These are phyloP conservation scores for Pristionchus pacificus DNA, from an alignment of 1,140 invertebrate genomes.

Conservation along the genomic window DNA sequence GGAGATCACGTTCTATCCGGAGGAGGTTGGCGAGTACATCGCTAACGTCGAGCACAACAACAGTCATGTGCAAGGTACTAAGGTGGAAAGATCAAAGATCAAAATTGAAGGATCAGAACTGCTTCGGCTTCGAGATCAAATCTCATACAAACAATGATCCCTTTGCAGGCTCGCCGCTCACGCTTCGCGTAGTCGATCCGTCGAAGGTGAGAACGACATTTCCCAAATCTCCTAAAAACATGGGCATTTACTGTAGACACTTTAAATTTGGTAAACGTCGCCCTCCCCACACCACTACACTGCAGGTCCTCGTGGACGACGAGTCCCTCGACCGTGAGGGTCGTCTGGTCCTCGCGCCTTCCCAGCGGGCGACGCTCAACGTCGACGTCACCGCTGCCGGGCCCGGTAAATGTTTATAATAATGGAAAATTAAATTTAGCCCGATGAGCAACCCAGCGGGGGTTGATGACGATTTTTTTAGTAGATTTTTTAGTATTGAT, in stretches of 20 bases:
- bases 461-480: too few relatives aligned
- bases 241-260: too few relatives aligned
- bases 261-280: too few relatives aligned
- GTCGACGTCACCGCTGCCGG: conserved; percentile 68
- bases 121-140: too few relatives aligned
- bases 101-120: too few relatives aligned
- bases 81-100: too few relatives aligned
- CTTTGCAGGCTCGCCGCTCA: conserved; percentile 68
- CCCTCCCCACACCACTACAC: too few relatives aligned
- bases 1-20: conserved; percentile 62
- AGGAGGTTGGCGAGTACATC: conserved; percentile 72
- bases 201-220: too few relatives aligned
- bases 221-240: too few relatives aligned
- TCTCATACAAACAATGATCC: not conserved
- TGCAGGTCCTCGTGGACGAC: conserved; percentile 69
- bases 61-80: conserved; percentile 57
- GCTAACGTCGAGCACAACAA: conserved; percentile 72
- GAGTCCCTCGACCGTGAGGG: conserved; percentile 63
- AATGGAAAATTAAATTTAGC: too few relatives aligned
- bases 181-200: conserved; percentile 70
- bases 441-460: too few relatives aligned
- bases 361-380: conserved; percentile 64
- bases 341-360: conserved; percentile 54
- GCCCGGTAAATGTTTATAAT: conserved; percentile 63
- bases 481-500: too few relatives aligned